Percentiles rank a stretch among this genome's conserved stretches.
Evolutionary conservation across 2,888 invertebrate species (phyloP).

Genomic region (Leucania comma): DNA sequence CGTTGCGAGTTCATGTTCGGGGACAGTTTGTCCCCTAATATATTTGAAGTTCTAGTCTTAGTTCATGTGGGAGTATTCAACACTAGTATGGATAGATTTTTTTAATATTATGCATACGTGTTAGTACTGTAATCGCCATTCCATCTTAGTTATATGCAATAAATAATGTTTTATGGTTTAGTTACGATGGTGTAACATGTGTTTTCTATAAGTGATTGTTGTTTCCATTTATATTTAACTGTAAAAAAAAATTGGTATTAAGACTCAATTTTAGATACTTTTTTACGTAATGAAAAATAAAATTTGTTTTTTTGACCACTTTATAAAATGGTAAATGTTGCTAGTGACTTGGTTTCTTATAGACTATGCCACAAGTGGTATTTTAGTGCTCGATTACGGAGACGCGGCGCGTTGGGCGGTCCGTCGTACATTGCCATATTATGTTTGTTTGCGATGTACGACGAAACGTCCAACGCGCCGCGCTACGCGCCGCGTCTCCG

Average conservation of each 20-base stretch:
- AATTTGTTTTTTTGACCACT: not conserved
- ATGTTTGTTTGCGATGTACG: no score
- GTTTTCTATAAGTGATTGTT: slow-evolving; percentile 8
- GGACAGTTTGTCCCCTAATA: no score
- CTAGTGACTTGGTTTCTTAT: not conserved
- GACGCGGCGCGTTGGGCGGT: no score
- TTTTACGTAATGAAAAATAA: not conserved
- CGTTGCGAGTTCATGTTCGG: no score
- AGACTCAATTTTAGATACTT: slow-evolving; percentile 1
- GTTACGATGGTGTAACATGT: slow-evolving; percentile 3
- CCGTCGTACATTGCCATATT: no score
- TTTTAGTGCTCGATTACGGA: no score
- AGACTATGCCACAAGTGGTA: not conserved
- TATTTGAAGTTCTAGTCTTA: slow-evolving; percentile 31
- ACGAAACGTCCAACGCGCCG: no score
- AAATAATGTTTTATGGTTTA: slow-evolving; percentile 21
- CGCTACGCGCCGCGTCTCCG: no score
- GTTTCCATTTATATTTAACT: not conserved
- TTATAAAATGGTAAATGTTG: not conserved
- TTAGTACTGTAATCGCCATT: slow-evolving; percentile 31
- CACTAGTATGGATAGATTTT: not conserved
- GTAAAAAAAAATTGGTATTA: slow-evolving; percentile 2
- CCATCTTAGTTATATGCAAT: slow-evolving; percentile 29
- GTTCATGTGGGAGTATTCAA: slow-evolving; percentile 47
- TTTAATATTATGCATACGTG: slow-evolving; percentile 2